Percentiles rank a stretch among this genome's conserved stretches.
Conservation (phyloP, 1,140 invertebrate species). For the Parasteatoda tepidariorum region DNA sequence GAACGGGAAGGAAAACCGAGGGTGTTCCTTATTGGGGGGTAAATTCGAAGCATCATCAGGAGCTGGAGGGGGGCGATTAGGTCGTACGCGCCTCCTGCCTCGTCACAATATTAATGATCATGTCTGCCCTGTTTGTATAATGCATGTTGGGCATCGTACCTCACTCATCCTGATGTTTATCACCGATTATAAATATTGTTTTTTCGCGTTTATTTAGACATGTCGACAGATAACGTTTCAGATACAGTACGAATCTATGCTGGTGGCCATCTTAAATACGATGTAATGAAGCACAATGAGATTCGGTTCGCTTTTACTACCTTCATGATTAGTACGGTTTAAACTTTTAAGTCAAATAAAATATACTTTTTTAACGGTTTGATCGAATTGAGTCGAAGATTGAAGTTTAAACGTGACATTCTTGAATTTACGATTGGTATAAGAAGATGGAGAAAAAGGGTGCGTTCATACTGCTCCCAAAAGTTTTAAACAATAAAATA, state of each 20-base stretch:
- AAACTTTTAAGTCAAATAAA: too few species aligned
- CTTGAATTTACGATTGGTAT: too few species aligned
- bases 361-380: too few species aligned
- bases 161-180: conserved; percentile 39
- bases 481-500: too few species aligned
- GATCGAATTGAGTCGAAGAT: too few species aligned
- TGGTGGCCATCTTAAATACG: conserved; percentile 47
- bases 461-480: too few species aligned
- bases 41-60: conserved; percentile 54
- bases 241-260: conserved; percentile 24
- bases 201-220: conserved; percentile 48
- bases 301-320: not conserved
- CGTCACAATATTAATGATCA: conserved; percentile 53
- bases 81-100: conserved; percentile 2
- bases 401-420: too few species aligned
- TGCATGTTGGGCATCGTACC: not conserved
- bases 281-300: conserved; percentile 31
- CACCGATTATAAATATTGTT: conserved; percentile 57
- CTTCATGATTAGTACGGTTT: too few species aligned
- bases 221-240: conserved; percentile 34
- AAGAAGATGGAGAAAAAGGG: too few species aligned
- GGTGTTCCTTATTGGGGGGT: conserved; percentile 28
- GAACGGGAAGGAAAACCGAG: conserved; percentile 31
- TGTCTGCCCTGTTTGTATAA: conserved; percentile 1
- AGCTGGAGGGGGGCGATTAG: conserved; percentile 49